Conservation (phyloP, 2,113 vertebrate species). For the Sylvietta virens region DNA sequence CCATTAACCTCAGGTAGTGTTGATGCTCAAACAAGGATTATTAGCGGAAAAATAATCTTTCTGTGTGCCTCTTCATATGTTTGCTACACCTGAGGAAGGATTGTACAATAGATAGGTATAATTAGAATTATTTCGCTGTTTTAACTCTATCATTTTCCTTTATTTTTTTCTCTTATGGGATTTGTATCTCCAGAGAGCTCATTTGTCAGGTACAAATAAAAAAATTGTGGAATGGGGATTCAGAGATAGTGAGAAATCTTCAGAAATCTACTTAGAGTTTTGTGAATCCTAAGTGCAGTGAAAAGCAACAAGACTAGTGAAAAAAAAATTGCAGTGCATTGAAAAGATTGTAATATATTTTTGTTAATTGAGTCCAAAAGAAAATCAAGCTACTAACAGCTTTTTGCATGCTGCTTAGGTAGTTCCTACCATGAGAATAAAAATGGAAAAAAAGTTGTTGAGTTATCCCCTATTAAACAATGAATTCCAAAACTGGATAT, state of each 20-base stretch:
- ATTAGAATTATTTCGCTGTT: background rate
- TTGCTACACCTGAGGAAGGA: background rate
- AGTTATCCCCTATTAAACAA: background rate
- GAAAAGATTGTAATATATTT: background rate
- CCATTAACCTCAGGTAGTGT: background rate
- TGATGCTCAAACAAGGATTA: background rate
- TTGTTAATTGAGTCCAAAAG: background rate
- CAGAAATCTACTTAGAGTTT: background rate
- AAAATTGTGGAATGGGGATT: background rate
- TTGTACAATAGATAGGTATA: background rate
- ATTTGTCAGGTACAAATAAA: background rate
- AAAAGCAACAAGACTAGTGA: background rate
- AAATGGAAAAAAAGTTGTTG: background rate
- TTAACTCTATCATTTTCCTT: background rate
- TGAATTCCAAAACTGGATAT: background rate
- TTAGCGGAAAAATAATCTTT: background rate
- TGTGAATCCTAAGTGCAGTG: background rate
- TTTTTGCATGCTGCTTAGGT: background rate
- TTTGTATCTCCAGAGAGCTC: background rate
- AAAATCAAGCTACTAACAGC: background rate
- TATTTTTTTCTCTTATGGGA: background rate
- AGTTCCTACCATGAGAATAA: background rate
- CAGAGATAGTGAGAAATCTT: background rate
- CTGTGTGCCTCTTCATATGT: background rate
- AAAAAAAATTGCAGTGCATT: background rate